Evolutionary conservation across 2,113 vertebrate genomes (phyloP).

Genomic region (Cottus gobio): DNA sequence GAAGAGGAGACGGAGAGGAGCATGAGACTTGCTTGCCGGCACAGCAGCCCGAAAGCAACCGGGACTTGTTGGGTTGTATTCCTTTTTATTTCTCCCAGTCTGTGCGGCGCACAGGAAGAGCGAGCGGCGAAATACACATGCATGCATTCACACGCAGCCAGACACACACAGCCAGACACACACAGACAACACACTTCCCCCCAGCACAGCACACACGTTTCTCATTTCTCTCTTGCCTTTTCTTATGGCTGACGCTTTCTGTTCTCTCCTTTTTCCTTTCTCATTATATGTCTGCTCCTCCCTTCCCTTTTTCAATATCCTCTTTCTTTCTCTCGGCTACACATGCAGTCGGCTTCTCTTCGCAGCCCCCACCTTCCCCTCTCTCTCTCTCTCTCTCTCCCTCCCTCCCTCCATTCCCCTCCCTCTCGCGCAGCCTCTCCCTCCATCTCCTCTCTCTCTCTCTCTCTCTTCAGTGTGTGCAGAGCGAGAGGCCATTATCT

Average conservation of each 20-base stretch:
- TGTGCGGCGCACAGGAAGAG: constrained; percentile 71
- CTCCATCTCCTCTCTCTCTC: constrained; percentile 76
- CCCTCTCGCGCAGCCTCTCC: constrained; percentile 69
- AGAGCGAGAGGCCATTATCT: constrained; percentile 89
- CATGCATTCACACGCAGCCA: constrained; percentile 63
- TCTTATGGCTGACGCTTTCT: constrained; percentile 76
- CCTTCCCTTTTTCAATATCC: constrained; percentile 84
- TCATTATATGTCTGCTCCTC: constrained; percentile 84
- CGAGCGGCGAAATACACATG: constrained; percentile 52
- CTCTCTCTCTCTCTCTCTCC: constrained; percentile 49
- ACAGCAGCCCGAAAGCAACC: constrained; percentile 60
- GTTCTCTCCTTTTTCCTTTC: constrained; percentile 79
- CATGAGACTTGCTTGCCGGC: constrained; percentile 71
- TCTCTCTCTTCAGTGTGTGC: constrained; percentile 79
- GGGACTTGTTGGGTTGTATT: constrained; percentile 46
- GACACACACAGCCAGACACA: constrained; percentile 51
- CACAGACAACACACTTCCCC: constrained; percentile 78
- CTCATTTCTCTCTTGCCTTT: constrained; percentile 73
- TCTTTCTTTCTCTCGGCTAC: constrained; percentile 80
- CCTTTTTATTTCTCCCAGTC: constrained; percentile 65
- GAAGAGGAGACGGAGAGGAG: constrained; percentile 69
- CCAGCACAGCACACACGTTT: constrained; percentile 65
- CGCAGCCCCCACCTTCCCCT: constrained; percentile 74
- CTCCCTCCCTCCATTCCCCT: constrained; percentile 61
- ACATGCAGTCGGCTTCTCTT: constrained; percentile 81